Percentiles rank a stretch among this genome's conserved stretches.
Conservation (phyloP, 1,140 invertebrate species). For the Meloidogyne exigua region DNA sequence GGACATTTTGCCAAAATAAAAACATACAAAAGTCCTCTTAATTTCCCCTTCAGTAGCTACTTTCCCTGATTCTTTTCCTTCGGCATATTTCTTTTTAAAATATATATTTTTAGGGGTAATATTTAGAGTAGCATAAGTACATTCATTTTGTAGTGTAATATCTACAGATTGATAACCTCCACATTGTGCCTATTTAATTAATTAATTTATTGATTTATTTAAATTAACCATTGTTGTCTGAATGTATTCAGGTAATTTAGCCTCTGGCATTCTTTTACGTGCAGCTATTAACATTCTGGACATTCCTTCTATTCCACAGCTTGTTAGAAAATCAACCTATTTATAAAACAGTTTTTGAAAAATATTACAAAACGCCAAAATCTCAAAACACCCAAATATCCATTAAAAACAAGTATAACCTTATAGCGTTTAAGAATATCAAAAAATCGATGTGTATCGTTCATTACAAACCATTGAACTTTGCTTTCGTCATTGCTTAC, state of each 20-base stretch:
- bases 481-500: slow-evolving; percentile 23
- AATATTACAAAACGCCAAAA: slow-evolving; percentile 15
- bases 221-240: slow-evolving; percentile 35
- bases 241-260: slow-evolving; percentile 25
- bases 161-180: slow-evolving; percentile 25
- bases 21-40: slow-evolving; percentile 13
- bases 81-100: slow-evolving; percentile 20
- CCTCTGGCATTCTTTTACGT: slow-evolving; percentile 16
- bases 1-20: neutral
- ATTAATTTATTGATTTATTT: no score
- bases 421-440: slow-evolving; percentile 33
- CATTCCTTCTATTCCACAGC: slow-evolving; percentile 27
- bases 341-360: neutral
- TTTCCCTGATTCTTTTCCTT: neutral
- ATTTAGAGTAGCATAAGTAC: slow-evolving; percentile 19
- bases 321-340: slow-evolving; percentile 23
- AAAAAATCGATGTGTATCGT: slow-evolving; percentile 26
- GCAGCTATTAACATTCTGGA: slow-evolving; percentile 15
- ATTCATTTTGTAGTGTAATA: slow-evolving; percentile 25
- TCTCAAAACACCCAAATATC: slow-evolving; percentile 15
- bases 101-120: slow-evolving; percentile 6
- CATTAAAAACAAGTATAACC: neutral
- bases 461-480: slow-evolving; percentile 27
- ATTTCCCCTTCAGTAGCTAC: slow-evolving; percentile 5
- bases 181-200: no score